These are phyloP conservation scores for Neogale vison DNA, from an alignment of 2,113 vertebrate species.

Conservation along the genomic window DNA sequence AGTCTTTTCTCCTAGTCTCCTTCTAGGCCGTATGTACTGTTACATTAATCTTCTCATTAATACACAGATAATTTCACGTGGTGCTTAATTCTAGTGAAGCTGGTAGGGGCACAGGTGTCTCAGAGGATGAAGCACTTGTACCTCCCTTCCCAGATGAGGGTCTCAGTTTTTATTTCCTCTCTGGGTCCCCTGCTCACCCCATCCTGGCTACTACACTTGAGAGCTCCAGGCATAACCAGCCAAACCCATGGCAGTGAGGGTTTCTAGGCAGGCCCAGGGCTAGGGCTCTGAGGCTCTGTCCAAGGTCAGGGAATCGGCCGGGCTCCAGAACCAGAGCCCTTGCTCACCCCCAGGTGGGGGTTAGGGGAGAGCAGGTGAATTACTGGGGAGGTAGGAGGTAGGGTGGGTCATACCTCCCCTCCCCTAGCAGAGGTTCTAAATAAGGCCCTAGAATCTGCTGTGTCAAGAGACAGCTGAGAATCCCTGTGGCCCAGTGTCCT, in stretches of 20 bases:
- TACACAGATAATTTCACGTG: fast-evolving
- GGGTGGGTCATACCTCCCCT: too few species aligned
- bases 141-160: background rate
- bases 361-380: background rate
- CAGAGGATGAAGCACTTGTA: background rate
- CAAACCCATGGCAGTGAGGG: too few species aligned
- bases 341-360: background rate
- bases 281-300: background rate
- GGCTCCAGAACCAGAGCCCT: background rate
- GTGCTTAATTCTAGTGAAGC: background rate
- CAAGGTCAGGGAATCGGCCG: background rate
- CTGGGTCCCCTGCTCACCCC: background rate
- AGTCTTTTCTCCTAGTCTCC: background rate
- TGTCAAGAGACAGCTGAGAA: constrained; percentile 43
- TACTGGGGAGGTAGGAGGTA: background rate
- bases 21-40: fast-evolving
- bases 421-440: background rate
- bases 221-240: background rate
- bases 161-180: background rate
- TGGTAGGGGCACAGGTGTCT: background rate
- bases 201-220: background rate
- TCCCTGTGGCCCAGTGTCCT: background rate
- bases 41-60: background rate
- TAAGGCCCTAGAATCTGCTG: constrained; percentile 26
- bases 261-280: background rate